A percentile compares a stretch with the other conserved stretches of the same genome.
Evolutionary conservation across 2,797 vertebrate genomes (phyloP).

Genomic region (Dipus sagitta): DNA sequence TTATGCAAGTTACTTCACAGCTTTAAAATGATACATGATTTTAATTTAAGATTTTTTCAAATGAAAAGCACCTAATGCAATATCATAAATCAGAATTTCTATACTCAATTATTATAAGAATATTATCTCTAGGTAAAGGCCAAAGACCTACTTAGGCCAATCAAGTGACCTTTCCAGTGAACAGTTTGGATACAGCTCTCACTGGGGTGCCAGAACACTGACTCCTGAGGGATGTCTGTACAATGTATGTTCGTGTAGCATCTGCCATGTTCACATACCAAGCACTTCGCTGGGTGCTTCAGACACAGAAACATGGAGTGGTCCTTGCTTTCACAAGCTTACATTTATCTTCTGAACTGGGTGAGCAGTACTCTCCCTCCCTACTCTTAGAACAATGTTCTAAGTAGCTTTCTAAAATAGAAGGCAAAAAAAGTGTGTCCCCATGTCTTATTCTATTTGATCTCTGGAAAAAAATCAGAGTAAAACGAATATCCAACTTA

Average conservation of each 20-base stretch:
- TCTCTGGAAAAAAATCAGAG: not conserved
- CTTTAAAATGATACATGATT: not conserved
- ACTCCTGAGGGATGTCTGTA: not conserved
- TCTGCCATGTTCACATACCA: no score
- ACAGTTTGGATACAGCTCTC: not conserved
- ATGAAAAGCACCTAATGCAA: constrained; percentile 30
- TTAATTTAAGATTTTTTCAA: constrained; percentile 28
- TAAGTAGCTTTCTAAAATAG: constrained; percentile 26
- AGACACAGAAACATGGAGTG: not conserved
- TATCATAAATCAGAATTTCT: not conserved
- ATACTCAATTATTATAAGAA: not conserved
- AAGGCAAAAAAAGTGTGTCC: not conserved
- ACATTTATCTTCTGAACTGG: not conserved
- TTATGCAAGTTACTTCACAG: constrained; percentile 16
- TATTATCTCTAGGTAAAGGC: not conserved
- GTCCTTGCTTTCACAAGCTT: not conserved
- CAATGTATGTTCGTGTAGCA: not conserved
- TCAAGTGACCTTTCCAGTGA: no score
- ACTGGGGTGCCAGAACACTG: rapidly evolving
- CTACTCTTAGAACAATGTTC: not conserved
- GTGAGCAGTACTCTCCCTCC: not conserved
- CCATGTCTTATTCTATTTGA: not conserved
- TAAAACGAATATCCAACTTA: not conserved
- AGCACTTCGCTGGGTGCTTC: not conserved
- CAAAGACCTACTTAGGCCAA: not conserved